A percentile compares a stretch with the other conserved stretches of the same genome.
phyloP scores from a whole-genome alignment of 2,888 invertebrate species.

The Lepidochitona cinerea region DNA sequence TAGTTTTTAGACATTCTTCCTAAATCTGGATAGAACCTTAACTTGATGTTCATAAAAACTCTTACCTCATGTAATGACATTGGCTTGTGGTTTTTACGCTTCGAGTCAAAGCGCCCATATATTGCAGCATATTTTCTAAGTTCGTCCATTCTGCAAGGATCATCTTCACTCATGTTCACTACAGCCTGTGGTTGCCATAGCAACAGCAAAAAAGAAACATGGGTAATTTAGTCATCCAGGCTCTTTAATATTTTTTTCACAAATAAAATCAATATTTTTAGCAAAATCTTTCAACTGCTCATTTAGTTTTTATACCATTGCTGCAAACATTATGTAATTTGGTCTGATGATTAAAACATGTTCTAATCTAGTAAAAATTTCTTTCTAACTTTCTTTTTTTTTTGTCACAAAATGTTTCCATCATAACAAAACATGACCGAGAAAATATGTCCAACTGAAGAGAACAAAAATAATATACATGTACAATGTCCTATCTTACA shows the following conservation, averaged over 20 bases:
- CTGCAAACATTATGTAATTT: background rate
- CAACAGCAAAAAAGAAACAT: background rate
- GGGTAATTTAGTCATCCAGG: background rate
- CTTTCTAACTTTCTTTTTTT: background rate
- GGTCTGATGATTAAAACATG: background rate
- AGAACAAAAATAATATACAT: background rate
- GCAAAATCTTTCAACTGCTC: background rate
- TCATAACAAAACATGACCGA: background rate
- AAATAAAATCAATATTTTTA: background rate
- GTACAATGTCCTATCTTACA: background rate
- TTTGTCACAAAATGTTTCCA: no score
- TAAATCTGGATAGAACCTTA: background rate
- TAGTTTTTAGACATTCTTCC: background rate
- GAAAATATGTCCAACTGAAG: background rate
- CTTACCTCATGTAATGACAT: conserved; percentile 93
- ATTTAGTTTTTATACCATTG: background rate
- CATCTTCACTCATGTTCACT: conserved; percentile 89
- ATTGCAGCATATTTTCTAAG: conserved; percentile 89
- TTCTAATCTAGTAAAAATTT: background rate
- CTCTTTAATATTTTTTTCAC: background rate
- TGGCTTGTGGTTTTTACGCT: conserved; percentile 95
- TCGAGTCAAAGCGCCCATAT: conserved; percentile 98
- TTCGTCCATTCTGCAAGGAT: conserved; percentile 89
- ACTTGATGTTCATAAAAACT: background rate
- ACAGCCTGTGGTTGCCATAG: conserved; percentile 77